Base-by-base conservation (phyloP, 2,113 vertebrate genomes). In the Misgurnus anguillicaudatus region DNA sequence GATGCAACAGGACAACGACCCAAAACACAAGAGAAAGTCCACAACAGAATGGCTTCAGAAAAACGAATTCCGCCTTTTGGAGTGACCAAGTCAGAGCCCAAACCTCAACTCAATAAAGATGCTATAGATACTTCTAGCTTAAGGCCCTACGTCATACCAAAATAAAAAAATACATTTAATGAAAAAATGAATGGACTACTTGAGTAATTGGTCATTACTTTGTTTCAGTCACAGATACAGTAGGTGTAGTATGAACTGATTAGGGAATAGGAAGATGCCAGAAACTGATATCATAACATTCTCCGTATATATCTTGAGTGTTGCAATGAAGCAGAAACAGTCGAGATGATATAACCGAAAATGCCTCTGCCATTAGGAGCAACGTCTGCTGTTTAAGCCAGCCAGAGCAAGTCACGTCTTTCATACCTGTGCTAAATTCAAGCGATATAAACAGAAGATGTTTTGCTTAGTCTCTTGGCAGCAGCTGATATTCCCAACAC, bases 401-500 rank as follows among this genome's bases (percentile, higher is more conserved):
- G n/a, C 9, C 39, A 17, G 68, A 14, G 21, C 24, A 3, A 31
- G 24, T 31, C 14, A 45, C 61, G 6, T 79, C 11, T 38, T 36
- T 42, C 31, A 39, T 14, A 39, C 21, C 61, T 55, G 38, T 36
- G 31, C 42, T 69, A 14, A 38, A 64, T 31, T 70, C 6, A 69
- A 48, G 79, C 38, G 51, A n/a, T 53, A 79, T 65, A 14, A 72
- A 47, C 42, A 65, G 51, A 62, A 69, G 61, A 77, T 47, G 16
- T 64, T 61, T 38, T 31, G 38, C 9, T 31, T 55, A 62, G 21
- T 41, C 64, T 73, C 11, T 53, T 71, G 16, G 10, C 41, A 19
- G 9, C 17, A 51, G 47, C 19, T 47, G 36, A 9, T 55, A 60
- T 79, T 55, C 60, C 36, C 58, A 39, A 11, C 45, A 2, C 10